A percentile compares a stretch with the other conserved stretches of the same genome.
Evolutionary conservation across 2,113 vertebrate species (phyloP).

Genomic region (Caloenas nicobarica): DNA sequence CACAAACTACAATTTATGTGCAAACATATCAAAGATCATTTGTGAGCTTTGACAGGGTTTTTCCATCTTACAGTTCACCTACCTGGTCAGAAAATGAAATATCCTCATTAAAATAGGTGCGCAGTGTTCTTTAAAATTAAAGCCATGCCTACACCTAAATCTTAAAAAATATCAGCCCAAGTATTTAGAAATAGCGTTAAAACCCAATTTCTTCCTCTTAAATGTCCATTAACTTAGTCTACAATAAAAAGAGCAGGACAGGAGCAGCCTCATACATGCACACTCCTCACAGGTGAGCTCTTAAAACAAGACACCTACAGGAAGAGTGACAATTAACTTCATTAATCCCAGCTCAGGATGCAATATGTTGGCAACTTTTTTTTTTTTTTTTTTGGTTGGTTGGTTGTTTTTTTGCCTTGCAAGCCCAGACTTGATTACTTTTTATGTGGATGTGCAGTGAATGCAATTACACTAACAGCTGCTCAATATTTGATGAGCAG

Average conservation of each 20-base stretch:
- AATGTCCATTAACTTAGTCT: not conserved
- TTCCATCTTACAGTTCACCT: not conserved
- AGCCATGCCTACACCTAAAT: not conserved
- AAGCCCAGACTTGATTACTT: not conserved
- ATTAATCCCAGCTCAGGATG: not conserved
- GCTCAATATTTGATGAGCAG: slow-evolving; percentile 58
- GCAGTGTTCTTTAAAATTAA: not conserved
- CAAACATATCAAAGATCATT: not conserved
- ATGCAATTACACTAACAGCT: slow-evolving; percentile 36
- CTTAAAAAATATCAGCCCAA: not conserved
- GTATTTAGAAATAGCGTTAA: not conserved
- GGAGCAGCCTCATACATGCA: not conserved
- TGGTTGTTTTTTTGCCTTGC: not conserved
- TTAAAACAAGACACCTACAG: not conserved
- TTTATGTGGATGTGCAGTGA: not conserved
- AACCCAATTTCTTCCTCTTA: not conserved
- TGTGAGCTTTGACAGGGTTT: not conserved
- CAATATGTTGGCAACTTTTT: not conserved
- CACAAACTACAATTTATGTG: not conserved
- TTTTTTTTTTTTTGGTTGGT: not conserved
- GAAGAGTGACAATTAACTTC: not conserved
- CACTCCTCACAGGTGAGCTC: not conserved
- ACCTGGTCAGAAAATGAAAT: not conserved
- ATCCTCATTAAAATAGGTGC: not conserved
- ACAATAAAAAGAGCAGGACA: not conserved